A percentile compares a stretch with the other conserved stretches of the same genome.
These are phyloP conservation scores for Alcis repandata DNA, from an alignment of 2,888 invertebrate species.

Conservation along the genomic window DNA sequence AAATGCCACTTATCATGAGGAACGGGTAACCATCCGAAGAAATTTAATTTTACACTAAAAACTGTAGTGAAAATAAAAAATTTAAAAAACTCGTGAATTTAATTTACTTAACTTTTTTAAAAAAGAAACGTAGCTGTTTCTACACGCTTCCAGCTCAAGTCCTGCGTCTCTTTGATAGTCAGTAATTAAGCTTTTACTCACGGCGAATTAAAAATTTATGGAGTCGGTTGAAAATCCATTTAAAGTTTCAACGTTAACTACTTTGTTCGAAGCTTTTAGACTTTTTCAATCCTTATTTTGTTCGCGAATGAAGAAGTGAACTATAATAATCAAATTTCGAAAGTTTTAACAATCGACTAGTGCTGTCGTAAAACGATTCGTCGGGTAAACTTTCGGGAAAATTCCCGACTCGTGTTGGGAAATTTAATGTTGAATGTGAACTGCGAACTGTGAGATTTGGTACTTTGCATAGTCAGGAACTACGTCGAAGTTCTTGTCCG, in stretches of 20 bases:
- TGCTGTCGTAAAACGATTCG: conserved; percentile 28
- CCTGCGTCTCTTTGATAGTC: conserved; percentile 14
- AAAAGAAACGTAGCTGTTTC: background rate
- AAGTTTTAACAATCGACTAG: conserved; percentile 43
- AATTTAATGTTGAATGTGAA: conserved; percentile 25
- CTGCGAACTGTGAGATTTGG: conserved; percentile 18
- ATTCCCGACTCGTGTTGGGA: conserved; percentile 26
- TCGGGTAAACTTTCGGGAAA: conserved; percentile 20
- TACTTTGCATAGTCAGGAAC: conserved; percentile 29
- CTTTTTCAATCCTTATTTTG: conserved; percentile 17
- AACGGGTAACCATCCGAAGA: no score
- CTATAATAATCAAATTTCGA: conserved; percentile 48
- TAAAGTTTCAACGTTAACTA: conserved; percentile 28
- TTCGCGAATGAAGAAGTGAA: conserved; percentile 6
- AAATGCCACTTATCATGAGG: no score
- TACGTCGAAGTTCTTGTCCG: conserved; percentile 3
- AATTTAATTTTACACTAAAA: background rate
- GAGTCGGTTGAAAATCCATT: conserved; percentile 25
- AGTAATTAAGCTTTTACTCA: conserved; percentile 29
- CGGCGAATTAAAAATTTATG: conserved; percentile 20
- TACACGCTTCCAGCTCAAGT: conserved; percentile 3
- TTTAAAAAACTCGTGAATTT: background rate
- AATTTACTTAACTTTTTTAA: background rate
- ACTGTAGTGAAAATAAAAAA: no score
- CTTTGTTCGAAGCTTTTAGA: conserved; percentile 16